Conservation (phyloP, 2,113 vertebrate species). For the Bos javanicus region DNA sequence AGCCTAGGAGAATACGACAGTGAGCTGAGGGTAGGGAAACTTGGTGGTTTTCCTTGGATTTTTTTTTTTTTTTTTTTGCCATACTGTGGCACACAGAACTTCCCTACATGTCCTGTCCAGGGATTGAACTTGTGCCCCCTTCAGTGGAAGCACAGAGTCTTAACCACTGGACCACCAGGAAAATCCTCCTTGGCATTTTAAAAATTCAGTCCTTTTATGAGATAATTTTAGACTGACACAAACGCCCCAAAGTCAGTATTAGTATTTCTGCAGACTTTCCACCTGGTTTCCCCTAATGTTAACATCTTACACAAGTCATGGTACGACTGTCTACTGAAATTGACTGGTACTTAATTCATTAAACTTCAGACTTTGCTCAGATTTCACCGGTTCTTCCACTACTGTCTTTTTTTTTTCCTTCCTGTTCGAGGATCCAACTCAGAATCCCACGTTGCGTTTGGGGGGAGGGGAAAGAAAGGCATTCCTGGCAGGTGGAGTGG, state of each 20-base stretch:
- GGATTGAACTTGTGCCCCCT: neutral
- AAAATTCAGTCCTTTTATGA: neutral
- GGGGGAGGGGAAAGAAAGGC: neutral
- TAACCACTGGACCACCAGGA: neutral
- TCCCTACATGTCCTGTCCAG: neutral
- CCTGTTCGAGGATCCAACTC: neutral
- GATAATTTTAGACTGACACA: neutral
- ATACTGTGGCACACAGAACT: neutral
- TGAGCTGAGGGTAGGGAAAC: neutral
- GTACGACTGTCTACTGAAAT: neutral
- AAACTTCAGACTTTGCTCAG: neutral
- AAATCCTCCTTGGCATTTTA: neutral
- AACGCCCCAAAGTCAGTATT: neutral
- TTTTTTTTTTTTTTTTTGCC: neutral
- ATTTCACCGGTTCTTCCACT: neutral
- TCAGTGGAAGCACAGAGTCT: neutral
- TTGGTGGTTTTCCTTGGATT: neutral
- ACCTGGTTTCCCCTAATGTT: accelerated
- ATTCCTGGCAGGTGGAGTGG: neutral
- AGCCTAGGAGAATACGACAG: neutral
- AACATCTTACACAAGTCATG: neutral
- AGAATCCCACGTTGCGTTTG: no score
- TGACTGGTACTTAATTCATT: neutral
- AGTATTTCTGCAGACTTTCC: no score
- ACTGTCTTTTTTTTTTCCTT: neutral